Base-by-base conservation (phyloP, 53 echinoderm and acorn worm species). In the Paracentrotus lividus region DNA sequence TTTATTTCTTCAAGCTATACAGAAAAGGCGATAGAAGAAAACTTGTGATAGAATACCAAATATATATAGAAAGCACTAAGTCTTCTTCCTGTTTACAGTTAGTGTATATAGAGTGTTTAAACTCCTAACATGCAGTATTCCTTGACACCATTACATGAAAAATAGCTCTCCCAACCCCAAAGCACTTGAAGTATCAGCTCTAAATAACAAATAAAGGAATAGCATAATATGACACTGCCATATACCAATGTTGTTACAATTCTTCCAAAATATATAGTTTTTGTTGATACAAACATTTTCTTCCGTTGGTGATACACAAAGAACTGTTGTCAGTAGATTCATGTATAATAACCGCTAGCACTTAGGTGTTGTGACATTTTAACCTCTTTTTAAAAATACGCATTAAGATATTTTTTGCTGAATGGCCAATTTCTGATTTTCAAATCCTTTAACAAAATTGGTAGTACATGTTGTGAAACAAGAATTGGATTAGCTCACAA, bases 21-120 rank as follows among this genome's bases (percentile, higher is more conserved):
- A 86, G 86, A 23, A 56, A 16, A 55, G 56, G 53, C 34, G 47
- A 86, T 34, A 86, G 45, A 85, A 40, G 26, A 27, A n/a, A 51
- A n/a, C n/a, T 85, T 51, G 52, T 85, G 49, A 76, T 38, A 76
- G 81, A 77, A 81, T 81, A 81, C 44, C 81, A 81, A 26, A 81
- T 47, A 77, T 42, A 47, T 81, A 81, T 45, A 81, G 81, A 81
- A 10, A 81, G 81, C 81, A 72, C 12, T n/a, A n/a, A n/a, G n/a
- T n/a, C n/a, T 72, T 38, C 81, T 81, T 81, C 81, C 47, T 81
- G 44, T 81, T 49, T 13, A 81, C 47, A 47, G 49, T 23, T 81
- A 45, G 47, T 81, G 81, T 81, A 81, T 9, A 49, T 81, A 81
- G 26, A 81, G 44, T 81, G 47, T 47, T 81, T 45, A 47, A 78